phyloP scores from a whole-genome alignment of 2,797 vertebrate species.

The Acrossocheilus wenchowensis region DNA sequence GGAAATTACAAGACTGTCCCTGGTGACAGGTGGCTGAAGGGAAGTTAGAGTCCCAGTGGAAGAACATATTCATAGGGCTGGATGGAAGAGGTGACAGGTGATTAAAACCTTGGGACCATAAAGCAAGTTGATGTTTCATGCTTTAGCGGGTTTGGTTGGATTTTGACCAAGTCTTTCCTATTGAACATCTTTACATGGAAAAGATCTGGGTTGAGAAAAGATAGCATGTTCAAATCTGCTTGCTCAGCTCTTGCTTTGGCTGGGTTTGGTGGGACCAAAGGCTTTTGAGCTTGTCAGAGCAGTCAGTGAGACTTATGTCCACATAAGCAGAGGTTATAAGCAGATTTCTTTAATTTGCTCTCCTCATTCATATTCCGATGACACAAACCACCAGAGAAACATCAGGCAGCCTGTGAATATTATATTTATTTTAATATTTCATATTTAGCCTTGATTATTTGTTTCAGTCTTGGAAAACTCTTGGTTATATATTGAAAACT shows the following conservation, averaged over 20 bases:
- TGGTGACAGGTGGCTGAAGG: conserved; percentile 65
- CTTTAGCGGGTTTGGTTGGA: not conserved
- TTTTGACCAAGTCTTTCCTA: not conserved
- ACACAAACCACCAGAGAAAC: conserved; percentile 18
- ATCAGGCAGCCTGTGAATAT: conserved; percentile 52
- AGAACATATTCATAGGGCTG: conserved; percentile 6
- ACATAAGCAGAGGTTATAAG: conserved; percentile 11
- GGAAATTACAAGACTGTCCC: conserved; percentile 58
- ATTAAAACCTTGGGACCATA: conserved; percentile 8
- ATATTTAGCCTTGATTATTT: not conserved
- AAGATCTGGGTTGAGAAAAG: not conserved
- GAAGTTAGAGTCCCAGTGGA: conserved; percentile 49
- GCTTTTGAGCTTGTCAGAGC: conserved; percentile 55
- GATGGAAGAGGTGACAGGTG: not conserved
- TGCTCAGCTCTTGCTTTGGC: conserved; percentile 3
- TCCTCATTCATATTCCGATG: conserved; percentile 16
- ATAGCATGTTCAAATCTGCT: not conserved
- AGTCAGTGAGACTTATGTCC: conserved; percentile 29
- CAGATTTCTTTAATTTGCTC: conserved; percentile 10
- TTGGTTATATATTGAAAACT: not conserved
- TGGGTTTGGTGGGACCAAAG: not conserved
- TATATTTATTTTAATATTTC: too few relatives aligned
- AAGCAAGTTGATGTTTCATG: not conserved
- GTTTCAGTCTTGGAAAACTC: not conserved
- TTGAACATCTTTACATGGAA: conserved; percentile 1